Percentiles rank a stretch among this genome's conserved stretches.
Conservation (phyloP, 2,797 vertebrate species). For the Anguilla anguilla region DNA sequence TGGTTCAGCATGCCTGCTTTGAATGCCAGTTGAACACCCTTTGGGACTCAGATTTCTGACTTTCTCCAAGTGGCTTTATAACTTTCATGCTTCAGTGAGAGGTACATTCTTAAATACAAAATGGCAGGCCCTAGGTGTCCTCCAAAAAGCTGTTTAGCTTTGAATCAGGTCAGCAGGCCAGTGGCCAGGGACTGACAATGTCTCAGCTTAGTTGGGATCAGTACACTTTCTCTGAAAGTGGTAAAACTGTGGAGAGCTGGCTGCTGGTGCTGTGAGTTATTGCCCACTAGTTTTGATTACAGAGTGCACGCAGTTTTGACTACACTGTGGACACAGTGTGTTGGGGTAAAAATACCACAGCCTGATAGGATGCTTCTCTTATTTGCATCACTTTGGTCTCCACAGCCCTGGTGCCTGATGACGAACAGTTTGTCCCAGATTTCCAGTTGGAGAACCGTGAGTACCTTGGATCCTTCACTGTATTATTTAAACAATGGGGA, state of each 20-base stretch:
- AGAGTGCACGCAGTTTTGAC: not conserved
- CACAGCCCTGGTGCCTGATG: slow-evolving; percentile 87
- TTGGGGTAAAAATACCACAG: not conserved
- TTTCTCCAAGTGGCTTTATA: not conserved
- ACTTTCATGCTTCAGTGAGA: not conserved
- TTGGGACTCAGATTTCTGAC: not conserved
- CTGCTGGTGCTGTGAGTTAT: not conserved
- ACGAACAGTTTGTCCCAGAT: slow-evolving; percentile 96
- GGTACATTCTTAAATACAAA: no score
- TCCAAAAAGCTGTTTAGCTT: not conserved
- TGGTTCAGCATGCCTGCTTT: not conserved
- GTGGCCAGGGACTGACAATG: not conserved
- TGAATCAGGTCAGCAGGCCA: no score
- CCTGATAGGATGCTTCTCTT: not conserved
- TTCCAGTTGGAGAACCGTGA: slow-evolving; percentile 93
- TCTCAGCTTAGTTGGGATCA: no score
- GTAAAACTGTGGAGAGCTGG: not conserved
- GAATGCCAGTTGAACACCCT: not conserved
- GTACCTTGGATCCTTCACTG: slow-evolving; percentile 58
- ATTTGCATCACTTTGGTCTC: slow-evolving; percentile 34
- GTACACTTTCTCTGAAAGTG: not conserved
- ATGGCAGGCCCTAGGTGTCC: not conserved
- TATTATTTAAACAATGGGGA: slow-evolving; percentile 18
- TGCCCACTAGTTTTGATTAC: not conserved
- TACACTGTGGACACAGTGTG: not conserved